Evolutionary conservation across 2,797 vertebrate species (phyloP), one percentile per base, ranked within the genome.

Genomic region (Buceros bicornis): DNA sequence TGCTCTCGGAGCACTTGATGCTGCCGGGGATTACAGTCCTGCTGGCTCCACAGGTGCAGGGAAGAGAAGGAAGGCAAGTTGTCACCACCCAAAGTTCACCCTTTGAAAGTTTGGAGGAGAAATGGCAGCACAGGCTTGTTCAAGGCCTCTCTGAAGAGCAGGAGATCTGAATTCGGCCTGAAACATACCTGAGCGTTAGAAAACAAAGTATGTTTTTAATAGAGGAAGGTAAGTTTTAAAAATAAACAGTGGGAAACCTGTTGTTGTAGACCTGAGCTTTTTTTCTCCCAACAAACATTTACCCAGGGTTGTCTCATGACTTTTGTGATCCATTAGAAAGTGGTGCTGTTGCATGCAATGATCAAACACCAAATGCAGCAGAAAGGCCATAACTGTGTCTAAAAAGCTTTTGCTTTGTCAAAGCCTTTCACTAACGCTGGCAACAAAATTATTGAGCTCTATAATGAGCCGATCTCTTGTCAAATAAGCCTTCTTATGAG

Each of bases 401-500:
- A 96, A 97, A 96, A 96, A 97, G 94, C 56, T 76, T 96, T 96
- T 82, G 51, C 83, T 97, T 97, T 81, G 87, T 95, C 94, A 94
- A 92, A 89, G 65, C 85, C 76, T 96, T 97, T 89, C 60, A 62
- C 95, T 98, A 97, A 98, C 96, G 96, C 85, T 97, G 97, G 98
- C 98, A 98, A 98, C 98, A 98, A 97, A 98, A 97, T 97, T 98
- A 98, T 98, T 96, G 90, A 91, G 95, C 82, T 90, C 97, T 95
- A 80, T 97, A 97, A 96, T 93, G 97, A 98, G 91, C 91, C 91
- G 95, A 94, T 93, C 93, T 97, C 96, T 77, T 92, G 93, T 94
- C 96, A 96, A 97, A 98, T 92, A 97, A 93, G 72, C 95, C 87
- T 97, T 82, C 95, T 95, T 97, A 98, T 92, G 95, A 93, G 87